Evolutionary conservation across 2,888 invertebrate species (phyloP).

Genomic region (Thelaira solivaga): DNA sequence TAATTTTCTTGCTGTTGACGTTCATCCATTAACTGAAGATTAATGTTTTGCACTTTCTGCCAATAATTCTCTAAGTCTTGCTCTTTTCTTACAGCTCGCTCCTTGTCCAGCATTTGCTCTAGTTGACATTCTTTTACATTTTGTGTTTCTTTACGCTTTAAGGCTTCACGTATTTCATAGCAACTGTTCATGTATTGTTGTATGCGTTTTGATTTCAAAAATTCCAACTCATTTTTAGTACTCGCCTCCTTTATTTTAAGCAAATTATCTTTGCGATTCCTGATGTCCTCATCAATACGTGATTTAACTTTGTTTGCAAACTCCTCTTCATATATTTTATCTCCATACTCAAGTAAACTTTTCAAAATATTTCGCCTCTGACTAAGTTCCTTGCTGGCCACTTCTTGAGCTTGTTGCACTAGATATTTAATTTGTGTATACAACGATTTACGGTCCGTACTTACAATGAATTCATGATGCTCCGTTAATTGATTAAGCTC

Average conservation of each 20-base stretch:
- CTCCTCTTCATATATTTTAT: constrained; percentile 71
- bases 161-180: constrained; percentile 71
- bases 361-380: constrained; percentile 67
- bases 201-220: constrained; percentile 68
- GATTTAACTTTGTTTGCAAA: constrained; percentile 71
- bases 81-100: constrained; percentile 64
- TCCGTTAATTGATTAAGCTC: constrained; percentile 53
- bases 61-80: constrained; percentile 68
- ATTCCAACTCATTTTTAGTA: constrained; percentile 64
- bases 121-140: constrained; percentile 69
- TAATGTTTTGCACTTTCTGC: constrained; percentile 66
- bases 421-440: constrained; percentile 69
- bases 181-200: constrained; percentile 73
- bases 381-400: constrained; percentile 67
- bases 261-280: constrained; percentile 69
- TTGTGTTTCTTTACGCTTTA: constrained; percentile 68
- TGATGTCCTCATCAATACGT: constrained; percentile 72
- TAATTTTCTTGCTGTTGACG: constrained; percentile 64
- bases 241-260: constrained; percentile 69
- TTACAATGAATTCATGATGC: constrained; percentile 68
- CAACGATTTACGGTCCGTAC: constrained; percentile 72
- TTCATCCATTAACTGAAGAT: constrained; percentile 64
- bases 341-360: constrained; percentile 69
- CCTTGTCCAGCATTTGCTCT: constrained; percentile 72
- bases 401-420: constrained; percentile 70